Conservation (phyloP, 2,113 vertebrate genomes). For the Columba livia region DNA sequence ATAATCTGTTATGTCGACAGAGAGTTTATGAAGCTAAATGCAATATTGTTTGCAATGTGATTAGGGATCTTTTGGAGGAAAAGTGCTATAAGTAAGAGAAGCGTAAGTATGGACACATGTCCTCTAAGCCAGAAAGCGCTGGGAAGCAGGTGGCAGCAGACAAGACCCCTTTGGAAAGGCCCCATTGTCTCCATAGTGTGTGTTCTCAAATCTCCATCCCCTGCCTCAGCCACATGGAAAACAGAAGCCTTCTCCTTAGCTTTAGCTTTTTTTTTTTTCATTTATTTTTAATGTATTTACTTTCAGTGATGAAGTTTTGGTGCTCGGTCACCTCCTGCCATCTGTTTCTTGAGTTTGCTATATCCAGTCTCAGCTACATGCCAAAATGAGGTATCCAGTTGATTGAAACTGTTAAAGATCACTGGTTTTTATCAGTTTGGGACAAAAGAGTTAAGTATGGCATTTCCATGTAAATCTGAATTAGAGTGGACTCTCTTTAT, state of each 20-base stretch:
- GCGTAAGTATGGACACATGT: background rate
- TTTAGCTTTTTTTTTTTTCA: background rate
- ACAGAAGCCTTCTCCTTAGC: background rate
- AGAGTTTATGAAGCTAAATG: constrained; percentile 25
- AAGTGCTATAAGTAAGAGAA: background rate
- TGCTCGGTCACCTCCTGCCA: background rate
- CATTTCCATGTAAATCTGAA: background rate
- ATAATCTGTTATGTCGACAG: background rate
- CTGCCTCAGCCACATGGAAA: background rate
- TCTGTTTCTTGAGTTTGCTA: background rate
- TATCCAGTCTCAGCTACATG: background rate
- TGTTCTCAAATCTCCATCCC: background rate
- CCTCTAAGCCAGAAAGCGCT: background rate
- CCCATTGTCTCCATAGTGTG: background rate
- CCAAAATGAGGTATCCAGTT: background rate
- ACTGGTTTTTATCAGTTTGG: background rate
- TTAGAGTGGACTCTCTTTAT: background rate
- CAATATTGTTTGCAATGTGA: background rate
- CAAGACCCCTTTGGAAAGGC: background rate
- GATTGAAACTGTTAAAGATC: background rate
- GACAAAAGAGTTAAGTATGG: background rate
- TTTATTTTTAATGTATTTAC: background rate
- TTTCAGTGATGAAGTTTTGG: background rate
- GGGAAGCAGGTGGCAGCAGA: background rate
- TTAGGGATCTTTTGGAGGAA: background rate